These are phyloP conservation scores for Limosa lapponica DNA, from an alignment of 2,797 vertebrate genomes.

Conservation along the genomic window DNA sequence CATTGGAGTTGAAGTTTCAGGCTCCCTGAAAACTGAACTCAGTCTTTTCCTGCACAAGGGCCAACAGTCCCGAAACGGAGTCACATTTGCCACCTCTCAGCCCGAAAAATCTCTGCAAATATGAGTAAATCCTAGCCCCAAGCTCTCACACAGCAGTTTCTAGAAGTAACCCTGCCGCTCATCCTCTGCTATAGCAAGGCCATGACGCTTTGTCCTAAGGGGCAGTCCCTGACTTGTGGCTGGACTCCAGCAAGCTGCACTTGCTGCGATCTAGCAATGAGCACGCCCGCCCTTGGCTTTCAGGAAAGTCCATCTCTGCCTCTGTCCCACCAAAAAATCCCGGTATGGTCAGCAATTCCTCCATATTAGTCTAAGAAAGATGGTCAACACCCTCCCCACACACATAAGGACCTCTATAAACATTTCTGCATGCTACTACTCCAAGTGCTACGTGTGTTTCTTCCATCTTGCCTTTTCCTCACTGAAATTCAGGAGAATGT, in stretches of 20 bases:
- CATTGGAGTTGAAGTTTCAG: neutral
- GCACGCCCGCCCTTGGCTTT: neutral
- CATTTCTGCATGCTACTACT: neutral
- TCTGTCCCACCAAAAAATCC: neutral
- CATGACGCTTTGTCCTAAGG: neutral
- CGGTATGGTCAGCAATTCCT: neutral
- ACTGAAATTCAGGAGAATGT: neutral
- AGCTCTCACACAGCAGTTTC: neutral
- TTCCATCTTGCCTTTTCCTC: neutral
- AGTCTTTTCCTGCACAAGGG: neutral
- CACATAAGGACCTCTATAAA: neutral
- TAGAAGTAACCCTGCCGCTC: neutral
- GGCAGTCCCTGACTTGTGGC: neutral
- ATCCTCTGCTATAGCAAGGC: neutral
- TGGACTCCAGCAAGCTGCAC: neutral
- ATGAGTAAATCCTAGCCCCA: neutral
- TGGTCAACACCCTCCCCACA: neutral
- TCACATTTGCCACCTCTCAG: neutral
- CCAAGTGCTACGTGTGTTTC: rapidly evolving
- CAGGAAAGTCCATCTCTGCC: neutral
- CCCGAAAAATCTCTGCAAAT: neutral
- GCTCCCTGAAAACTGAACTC: neutral
- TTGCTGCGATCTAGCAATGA: neutral
- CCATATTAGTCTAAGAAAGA: neutral
- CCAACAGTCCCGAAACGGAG: rapidly evolving